These are phyloP conservation scores for Brachypodius melanocephalos DNA, from an alignment of 2,113 vertebrate species.

Conservation along the genomic window DNA sequence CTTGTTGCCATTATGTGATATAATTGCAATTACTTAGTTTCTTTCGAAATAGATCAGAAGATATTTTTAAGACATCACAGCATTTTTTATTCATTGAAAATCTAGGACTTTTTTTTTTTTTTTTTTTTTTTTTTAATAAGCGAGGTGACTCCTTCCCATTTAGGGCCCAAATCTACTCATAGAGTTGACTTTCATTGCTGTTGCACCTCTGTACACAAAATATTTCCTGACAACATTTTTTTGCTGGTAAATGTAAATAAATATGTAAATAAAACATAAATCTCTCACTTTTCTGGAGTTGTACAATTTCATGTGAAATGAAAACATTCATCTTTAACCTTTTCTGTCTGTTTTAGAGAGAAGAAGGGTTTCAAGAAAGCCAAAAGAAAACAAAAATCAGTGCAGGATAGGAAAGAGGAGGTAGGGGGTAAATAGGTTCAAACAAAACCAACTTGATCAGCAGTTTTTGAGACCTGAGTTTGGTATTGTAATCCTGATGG, in stretches of 20 bases:
- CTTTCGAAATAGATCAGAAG: not conserved
- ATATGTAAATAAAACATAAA: not conserved
- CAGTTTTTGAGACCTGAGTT: not conserved
- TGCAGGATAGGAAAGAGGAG: not conserved
- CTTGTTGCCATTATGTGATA: not conserved
- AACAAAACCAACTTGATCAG: not conserved
- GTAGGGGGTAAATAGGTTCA: not conserved
- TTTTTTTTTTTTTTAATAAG: not conserved
- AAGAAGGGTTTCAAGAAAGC: not conserved
- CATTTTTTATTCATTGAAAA: not conserved
- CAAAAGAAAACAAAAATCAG: not conserved
- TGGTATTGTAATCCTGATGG: not conserved
- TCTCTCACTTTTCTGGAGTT: not conserved
- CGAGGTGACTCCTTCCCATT: not conserved
- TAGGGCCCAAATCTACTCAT: not conserved
- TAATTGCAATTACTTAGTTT: not conserved
- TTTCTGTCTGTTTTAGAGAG: not conserved
- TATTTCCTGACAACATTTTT: not conserved
- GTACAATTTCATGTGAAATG: not conserved
- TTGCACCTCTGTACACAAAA: not conserved
- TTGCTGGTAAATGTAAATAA: not conserved
- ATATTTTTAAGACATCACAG: not conserved
- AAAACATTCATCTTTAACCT: not conserved
- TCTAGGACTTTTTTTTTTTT: not conserved
- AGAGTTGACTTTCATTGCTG: not conserved